Evolutionary conservation across 2,888 invertebrate genomes (phyloP).

Genomic region (Nomada goodeniana): DNA sequence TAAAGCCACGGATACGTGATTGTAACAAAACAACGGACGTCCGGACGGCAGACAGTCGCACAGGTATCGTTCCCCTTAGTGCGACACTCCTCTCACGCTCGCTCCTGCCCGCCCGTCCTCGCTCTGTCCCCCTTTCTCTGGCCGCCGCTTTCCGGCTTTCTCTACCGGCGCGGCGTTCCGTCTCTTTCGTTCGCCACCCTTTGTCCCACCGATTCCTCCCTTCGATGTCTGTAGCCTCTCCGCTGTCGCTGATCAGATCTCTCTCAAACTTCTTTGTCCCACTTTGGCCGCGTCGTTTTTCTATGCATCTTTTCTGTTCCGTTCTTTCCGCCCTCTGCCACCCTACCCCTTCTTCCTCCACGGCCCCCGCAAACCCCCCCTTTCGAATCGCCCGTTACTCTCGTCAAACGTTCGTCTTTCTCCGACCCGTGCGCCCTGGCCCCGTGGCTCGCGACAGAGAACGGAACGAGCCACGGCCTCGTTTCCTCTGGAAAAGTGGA

Average conservation of each 20-base stretch:
- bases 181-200: constrained; percentile 49
- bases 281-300: constrained; percentile 38
- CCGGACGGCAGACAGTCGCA: constrained; percentile 83
- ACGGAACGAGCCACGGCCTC: constrained; percentile 56
- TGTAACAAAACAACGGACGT: constrained; percentile 84
- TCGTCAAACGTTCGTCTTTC: constrained; percentile 35
- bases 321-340: constrained; percentile 22
- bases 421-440: neutral
- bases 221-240: constrained; percentile 53
- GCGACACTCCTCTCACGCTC: constrained; percentile 66
- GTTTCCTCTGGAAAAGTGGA: constrained; percentile 78
- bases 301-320: constrained; percentile 40
- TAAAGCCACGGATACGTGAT: constrained; percentile 81
- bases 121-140: constrained; percentile 30
- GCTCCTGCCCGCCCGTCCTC: constrained; percentile 35
- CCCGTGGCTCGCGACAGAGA: constrained; percentile 33
- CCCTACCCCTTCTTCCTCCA: neutral
- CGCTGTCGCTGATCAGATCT: constrained; percentile 58
- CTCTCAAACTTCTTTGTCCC: constrained; percentile 52
- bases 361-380: neutral
- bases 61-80: constrained; percentile 83
- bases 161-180: constrained; percentile 25
- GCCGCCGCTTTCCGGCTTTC: constrained; percentile 29
- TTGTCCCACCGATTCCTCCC: constrained; percentile 57
- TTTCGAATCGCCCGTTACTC: neutral